Evolutionary conservation across 2,888 invertebrate species (phyloP).

Genomic region (Drosophila maculinotata): DNA sequence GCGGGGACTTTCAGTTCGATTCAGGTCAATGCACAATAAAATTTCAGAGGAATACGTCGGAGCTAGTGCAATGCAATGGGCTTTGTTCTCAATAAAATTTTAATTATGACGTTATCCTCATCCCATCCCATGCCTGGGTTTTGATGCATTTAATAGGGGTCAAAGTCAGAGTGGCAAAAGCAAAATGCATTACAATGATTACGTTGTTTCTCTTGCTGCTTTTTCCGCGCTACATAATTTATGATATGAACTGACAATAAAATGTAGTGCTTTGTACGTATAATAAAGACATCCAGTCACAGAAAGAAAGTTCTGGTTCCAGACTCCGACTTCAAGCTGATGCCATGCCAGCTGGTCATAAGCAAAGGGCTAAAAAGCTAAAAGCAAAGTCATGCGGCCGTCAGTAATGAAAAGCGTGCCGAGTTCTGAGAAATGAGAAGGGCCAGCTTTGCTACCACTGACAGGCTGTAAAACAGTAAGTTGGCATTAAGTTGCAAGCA

Average conservation of each 20-base stretch:
- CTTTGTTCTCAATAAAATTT: conserved; percentile 65
- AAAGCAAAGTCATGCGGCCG: conserved; percentile 77
- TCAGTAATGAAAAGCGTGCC: conserved; percentile 77
- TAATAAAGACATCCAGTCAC: conserved; percentile 77
- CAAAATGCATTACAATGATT: conserved; percentile 75
- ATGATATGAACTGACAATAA: conserved; percentile 85
- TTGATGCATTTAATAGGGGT: conserved; percentile 69
- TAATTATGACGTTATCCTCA: conserved; percentile 61
- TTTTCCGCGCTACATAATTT: conserved; percentile 81
- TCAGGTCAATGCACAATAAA: conserved; percentile 75
- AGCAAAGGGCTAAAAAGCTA: conserved; percentile 78
- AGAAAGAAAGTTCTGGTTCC: conserved; percentile 40
- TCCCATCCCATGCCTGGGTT: conserved; percentile 4
- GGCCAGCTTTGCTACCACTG: conserved; percentile 33
- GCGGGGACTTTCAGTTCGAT: conserved; percentile 35
- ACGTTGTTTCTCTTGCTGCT: conserved; percentile 50
- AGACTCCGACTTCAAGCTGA: conserved; percentile 37
- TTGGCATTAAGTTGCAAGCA: conserved; percentile 82
- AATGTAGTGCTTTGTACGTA: conserved; percentile 84
- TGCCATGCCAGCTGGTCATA: conserved; percentile 62
- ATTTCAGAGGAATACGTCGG: conserved; percentile 46
- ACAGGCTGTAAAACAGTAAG: conserved; percentile 81
- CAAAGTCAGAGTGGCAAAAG: conserved; percentile 41
- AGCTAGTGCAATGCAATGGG: conserved; percentile 45
- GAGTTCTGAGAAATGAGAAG: conserved; percentile 28